Evolutionary conservation across 2,113 vertebrate genomes (phyloP).

Genomic region (Excalfactoria chinensis): DNA sequence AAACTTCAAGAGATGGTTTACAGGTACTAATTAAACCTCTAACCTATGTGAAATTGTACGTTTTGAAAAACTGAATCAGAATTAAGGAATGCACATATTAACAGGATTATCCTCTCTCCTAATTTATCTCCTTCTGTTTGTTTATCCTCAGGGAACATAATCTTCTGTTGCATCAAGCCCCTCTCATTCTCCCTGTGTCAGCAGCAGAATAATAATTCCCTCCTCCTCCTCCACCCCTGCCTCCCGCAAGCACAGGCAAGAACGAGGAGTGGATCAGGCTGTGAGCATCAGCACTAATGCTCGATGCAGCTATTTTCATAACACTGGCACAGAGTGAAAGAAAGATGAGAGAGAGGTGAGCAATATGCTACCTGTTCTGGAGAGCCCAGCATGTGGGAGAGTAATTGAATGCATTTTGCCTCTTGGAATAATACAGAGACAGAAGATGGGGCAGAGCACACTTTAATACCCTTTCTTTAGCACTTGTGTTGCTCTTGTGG

Average conservation of each 20-base stretch:
- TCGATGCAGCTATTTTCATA: constrained; percentile 60
- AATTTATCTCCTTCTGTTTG: constrained; percentile 75
- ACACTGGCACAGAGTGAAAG: constrained; percentile 27
- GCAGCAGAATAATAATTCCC: constrained; percentile 75
- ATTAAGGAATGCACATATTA: constrained; percentile 72
- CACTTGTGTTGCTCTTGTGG: not conserved
- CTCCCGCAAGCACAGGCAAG: constrained; percentile 43
- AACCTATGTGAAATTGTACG: not conserved
- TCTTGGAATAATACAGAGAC: not conserved
- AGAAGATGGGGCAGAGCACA: not conserved
- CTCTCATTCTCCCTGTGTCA: constrained; percentile 72
- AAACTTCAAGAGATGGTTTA: constrained; percentile 24
- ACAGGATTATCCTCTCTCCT: constrained; percentile 69
- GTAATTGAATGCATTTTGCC: constrained; percentile 47
- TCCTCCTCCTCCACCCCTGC: constrained; percentile 43
- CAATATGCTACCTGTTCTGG: constrained; percentile 61
- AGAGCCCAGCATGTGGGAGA: constrained; percentile 19
- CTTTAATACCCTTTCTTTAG: not conserved
- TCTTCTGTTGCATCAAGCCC: constrained; percentile 69
- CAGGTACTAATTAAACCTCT: constrained; percentile 42
- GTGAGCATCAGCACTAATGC: constrained; percentile 62
- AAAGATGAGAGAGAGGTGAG: constrained; percentile 9
- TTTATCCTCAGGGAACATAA: constrained; percentile 73
- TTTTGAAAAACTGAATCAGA: constrained; percentile 56
- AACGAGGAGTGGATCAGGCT: constrained; percentile 48